Evolutionary conservation across 1,140 invertebrate genomes (phyloP), one percentile per base, ranked within the genome.

Genomic region (Adoxophyes honmai): DNA sequence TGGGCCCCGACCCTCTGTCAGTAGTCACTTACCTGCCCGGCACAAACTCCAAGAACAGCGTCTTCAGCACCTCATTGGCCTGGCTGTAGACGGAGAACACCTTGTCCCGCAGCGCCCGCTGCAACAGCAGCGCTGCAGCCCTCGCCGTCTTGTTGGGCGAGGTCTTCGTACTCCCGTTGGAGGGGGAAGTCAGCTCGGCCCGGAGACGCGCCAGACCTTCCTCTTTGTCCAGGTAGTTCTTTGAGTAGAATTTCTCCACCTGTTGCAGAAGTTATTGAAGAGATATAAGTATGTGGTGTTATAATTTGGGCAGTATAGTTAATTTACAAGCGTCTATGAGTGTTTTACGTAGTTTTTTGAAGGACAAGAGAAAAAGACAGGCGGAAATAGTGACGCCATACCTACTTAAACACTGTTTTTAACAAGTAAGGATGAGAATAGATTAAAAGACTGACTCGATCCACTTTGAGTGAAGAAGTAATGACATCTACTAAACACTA

Each of bases 171-270:
- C 78, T 84, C 6, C 81, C 84, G 37, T 84, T 84, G 10, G 79
- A 75, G 4, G 86, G 81, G 10, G 91, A 89, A 18, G 92, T 91
- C 1, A 97, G 84, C 63, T 95, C 93, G 53, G 94, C 93, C 37
- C 95, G 93, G 4, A 98, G 86, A 10, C 93, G 90, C 60, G 94
- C 90, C 11, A 98, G 73, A 0, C 96, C 96, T 70, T 98, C 96
- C 76, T 98, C 97, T 73, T 97, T 96, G 76, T 97, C 96, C 10
- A 96, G 93, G 87, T 95, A 98, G 68, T 96, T 96, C 77, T 98
- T 97, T 0, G 96, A 97, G 79, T 97, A 98, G 81, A 97, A 96
- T 82, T 97, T 97, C 77, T 98, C 96, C 2, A 98, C 95, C 95
- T 97, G 66, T 1, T 9, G 72, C 72, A 38, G 8, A 34, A 18